phyloP scores from a whole-genome alignment of 2,888 invertebrate genomes.

The Cheilosia vulpina region DNA sequence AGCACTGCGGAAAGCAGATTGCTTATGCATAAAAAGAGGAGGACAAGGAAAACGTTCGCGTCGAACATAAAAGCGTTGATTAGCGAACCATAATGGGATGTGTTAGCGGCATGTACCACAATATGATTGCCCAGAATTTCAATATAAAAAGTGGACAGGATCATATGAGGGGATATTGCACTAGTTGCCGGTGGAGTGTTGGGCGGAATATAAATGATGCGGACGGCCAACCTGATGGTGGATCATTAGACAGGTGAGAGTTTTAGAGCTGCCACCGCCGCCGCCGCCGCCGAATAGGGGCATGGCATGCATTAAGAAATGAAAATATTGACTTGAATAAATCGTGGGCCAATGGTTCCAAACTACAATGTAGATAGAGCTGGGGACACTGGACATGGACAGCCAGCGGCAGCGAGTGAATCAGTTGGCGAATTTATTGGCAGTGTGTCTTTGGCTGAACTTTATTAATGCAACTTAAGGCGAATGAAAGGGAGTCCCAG shows the following conservation, averaged over 20 bases:
- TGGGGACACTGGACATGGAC: neutral
- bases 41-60: conserved; percentile 7
- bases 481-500: too few relatives aligned
- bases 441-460: conserved; percentile 23
- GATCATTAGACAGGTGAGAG: conserved; percentile 64
- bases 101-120: conserved; percentile 49
- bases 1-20: neutral
- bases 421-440: conserved; percentile 40
- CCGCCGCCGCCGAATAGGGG: conserved; percentile 32
- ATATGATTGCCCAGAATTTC: conserved; percentile 36
- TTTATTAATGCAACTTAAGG: too few relatives aligned
- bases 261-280: conserved; percentile 49
- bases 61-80: conserved; percentile 45
- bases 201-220: conserved; percentile 64
- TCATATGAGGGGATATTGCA: conserved; percentile 48
- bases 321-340: conserved; percentile 27
- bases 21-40: conserved; percentile 2
- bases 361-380: neutral
- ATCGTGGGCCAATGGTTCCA: conserved; percentile 12
- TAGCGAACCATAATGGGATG: conserved; percentile 55
- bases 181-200: conserved; percentile 52
- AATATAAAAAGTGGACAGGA: conserved; percentile 42
- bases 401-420: neutral
- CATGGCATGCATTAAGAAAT: conserved; percentile 50
- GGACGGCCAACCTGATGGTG: conserved; percentile 7